Conservation (phyloP, 2,888 invertebrate species). For the Carabus problematicus region DNA sequence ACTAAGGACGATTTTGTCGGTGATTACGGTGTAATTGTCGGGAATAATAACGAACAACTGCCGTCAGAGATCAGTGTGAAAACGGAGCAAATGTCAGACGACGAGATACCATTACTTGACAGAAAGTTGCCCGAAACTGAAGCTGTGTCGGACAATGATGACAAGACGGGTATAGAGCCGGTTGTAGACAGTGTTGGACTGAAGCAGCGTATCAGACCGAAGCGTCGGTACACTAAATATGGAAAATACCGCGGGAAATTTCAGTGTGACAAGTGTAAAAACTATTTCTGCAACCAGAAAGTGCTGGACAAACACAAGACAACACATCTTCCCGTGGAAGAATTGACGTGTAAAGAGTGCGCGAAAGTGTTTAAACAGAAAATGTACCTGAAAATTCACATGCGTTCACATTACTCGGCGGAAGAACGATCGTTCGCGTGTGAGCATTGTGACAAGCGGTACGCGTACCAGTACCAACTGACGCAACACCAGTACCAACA, state of each 20-base stretch:
- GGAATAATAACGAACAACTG: background rate
- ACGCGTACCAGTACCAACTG: conserved; percentile 52
- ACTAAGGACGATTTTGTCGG: background rate
- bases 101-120: background rate
- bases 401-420: conserved; percentile 44
- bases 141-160: too few relatives aligned
- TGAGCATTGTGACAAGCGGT: conserved; percentile 50
- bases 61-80: background rate
- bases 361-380: conserved; percentile 45
- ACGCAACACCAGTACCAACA: conserved; percentile 55
- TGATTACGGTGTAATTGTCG: conserved; percentile 2
- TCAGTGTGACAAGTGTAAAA: conserved; percentile 43
- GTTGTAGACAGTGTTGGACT: too few relatives aligned
- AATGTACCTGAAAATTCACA: conserved; percentile 45
- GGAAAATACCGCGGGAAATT: conserved; percentile 13
- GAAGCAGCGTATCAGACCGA: too few relatives aligned
- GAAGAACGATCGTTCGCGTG: conserved; percentile 47
- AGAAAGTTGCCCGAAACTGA: conserved; percentile 24
- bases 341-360: conserved; percentile 47
- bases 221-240: too few relatives aligned
- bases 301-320: conserved; percentile 33
- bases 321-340: conserved; percentile 28
- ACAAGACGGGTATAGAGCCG: too few relatives aligned
- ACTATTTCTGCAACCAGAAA: conserved; percentile 41
- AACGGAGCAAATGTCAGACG: background rate